Percentiles rank a stretch among this genome's conserved stretches.
These are phyloP conservation scores for Heterocephalus glaber DNA, from an alignment of 2,113 vertebrate genomes.

Conservation along the genomic window DNA sequence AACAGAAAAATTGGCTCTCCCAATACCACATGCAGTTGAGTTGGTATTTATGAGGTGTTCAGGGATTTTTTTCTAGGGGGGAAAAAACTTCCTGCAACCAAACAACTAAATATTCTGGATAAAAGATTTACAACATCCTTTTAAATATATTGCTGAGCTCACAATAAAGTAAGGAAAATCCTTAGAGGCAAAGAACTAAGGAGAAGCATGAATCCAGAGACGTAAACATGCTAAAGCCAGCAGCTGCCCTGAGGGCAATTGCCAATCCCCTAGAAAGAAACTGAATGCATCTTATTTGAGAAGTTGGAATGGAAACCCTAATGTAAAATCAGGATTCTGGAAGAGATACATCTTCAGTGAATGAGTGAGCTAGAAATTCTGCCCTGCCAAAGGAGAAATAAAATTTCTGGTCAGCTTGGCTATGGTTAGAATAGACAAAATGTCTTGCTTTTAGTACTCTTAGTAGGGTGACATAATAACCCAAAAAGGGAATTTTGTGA, in stretches of 20 bases:
- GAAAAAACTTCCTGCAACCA: constrained; percentile 53
- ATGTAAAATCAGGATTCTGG: constrained; percentile 60
- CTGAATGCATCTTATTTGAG: constrained; percentile 65
- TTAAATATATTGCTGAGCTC: constrained; percentile 71
- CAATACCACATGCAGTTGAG: constrained; percentile 40
- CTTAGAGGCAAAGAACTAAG: constrained; percentile 76
- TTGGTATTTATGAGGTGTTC: constrained; percentile 52
- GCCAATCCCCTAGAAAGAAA: constrained; percentile 66
- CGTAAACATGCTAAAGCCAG: constrained; percentile 71
- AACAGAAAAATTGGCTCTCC: constrained; percentile 39
- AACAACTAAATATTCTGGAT: constrained; percentile 75
- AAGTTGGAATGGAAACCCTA: constrained; percentile 57
- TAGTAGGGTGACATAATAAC: constrained; percentile 29
- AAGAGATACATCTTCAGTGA: background rate
- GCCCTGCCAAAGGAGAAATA: background rate
- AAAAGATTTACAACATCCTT: constrained; percentile 77
- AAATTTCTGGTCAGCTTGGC: background rate
- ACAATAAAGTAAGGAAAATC: constrained; percentile 76
- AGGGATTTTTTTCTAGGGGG: constrained; percentile 56
- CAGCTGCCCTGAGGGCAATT: constrained; percentile 70
- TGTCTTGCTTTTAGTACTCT: background rate
- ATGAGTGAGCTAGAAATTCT: constrained; percentile 43
- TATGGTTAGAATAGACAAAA: constrained; percentile 42
- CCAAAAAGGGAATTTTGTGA: constrained; percentile 26
- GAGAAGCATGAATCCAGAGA: constrained; percentile 69